Percentiles rank a stretch among this genome's conserved stretches.
phyloP scores from a whole-genome alignment of 2,797 vertebrate genomes.

The Carduelis carduelis region DNA sequence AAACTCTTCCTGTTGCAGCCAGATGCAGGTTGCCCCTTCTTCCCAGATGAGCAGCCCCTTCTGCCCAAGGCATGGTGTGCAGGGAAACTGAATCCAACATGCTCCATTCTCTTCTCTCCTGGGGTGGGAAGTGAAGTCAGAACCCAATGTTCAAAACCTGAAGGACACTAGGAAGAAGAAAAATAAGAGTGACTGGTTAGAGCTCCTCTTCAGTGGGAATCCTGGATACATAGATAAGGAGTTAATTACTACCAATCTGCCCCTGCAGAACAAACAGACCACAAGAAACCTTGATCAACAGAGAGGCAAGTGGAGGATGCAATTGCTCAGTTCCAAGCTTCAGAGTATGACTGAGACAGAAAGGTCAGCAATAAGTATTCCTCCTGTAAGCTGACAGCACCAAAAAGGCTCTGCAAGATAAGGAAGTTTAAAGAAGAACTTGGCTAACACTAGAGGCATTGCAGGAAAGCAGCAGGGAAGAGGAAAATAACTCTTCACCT shows the following conservation, averaged over 20 bases:
- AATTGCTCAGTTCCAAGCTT: not conserved
- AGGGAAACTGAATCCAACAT: slow-evolving; percentile 42
- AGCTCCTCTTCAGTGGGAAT: not conserved
- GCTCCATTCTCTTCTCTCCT: slow-evolving; percentile 60
- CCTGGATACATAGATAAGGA: not conserved
- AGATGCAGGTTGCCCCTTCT: slow-evolving; percentile 20
- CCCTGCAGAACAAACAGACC: not conserved
- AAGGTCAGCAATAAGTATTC: not conserved
- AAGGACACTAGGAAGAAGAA: slow-evolving; percentile 63
- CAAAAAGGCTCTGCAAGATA: not conserved
- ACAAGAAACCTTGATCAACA: not conserved
- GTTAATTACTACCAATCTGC: not conserved
- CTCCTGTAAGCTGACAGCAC: not conserved
- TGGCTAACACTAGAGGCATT: not conserved
- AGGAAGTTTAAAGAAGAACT: not conserved
- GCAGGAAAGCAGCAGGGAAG: not conserved
- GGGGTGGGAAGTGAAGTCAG: slow-evolving; percentile 63
- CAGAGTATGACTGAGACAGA: not conserved
- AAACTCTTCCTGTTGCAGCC: slow-evolving; percentile 44
- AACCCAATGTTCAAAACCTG: slow-evolving; percentile 63
- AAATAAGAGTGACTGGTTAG: slow-evolving; percentile 40
- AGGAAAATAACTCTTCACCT: not conserved
- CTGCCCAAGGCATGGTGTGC: slow-evolving; percentile 31
- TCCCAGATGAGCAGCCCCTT: slow-evolving; percentile 33
- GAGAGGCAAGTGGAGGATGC: not conserved